A percentile compares a stretch with the other conserved stretches of the same genome.
Conservation (phyloP, 2,888 invertebrate species). For the Petrophora chlorosata region DNA sequence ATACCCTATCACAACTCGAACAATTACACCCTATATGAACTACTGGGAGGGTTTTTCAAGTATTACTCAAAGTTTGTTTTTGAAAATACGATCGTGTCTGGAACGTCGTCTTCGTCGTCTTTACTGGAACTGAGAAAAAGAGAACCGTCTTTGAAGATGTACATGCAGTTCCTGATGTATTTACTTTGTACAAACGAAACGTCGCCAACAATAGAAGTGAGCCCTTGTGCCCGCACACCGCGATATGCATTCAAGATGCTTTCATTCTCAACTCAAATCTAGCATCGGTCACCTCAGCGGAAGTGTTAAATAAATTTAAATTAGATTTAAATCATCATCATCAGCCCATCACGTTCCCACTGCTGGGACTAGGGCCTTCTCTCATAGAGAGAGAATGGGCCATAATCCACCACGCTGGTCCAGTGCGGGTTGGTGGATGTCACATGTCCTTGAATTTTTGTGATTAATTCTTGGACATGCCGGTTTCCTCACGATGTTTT, state of each 20-base stretch:
- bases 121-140: conserved; percentile 7
- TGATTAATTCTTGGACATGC: too few relatives aligned
- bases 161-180: conserved; percentile 2
- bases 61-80: conserved; percentile 45
- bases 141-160: conserved; percentile 9
- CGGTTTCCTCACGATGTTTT: too few relatives aligned
- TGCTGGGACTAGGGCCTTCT: too few relatives aligned
- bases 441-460: too few relatives aligned
- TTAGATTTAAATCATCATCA: too few relatives aligned
- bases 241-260: conserved; percentile 6
- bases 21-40: conserved; percentile 36
- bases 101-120: too few relatives aligned
- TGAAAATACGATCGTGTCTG: conserved; percentile 15
- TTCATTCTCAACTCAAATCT: conserved; percentile 5
- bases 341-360: too few relatives aligned
- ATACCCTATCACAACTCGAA: conserved; percentile 8
- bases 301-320: neutral
- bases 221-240: conserved; percentile 2
- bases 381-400: too few relatives aligned
- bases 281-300: neutral
- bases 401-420: too few relatives aligned
- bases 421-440: too few relatives aligned
- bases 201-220: neutral
- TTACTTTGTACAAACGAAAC: conserved; percentile 5
- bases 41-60: conserved; percentile 50